These are phyloP conservation scores for Tiliacea citrago DNA, from an alignment of 2,888 invertebrate species.

Conservation along the genomic window DNA sequence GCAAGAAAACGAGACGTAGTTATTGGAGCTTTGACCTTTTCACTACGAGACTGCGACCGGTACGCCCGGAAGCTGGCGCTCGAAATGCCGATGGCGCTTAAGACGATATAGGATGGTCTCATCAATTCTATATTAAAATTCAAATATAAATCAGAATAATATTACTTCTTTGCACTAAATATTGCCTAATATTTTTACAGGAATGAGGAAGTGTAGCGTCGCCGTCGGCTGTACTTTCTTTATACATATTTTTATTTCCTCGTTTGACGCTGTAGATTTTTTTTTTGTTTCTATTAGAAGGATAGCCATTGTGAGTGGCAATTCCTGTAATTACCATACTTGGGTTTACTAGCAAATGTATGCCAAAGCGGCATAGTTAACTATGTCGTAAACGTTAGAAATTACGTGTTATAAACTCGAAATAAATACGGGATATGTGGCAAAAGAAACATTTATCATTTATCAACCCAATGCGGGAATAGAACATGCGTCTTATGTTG, in stretches of 20 bases:
- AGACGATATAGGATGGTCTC: neutral
- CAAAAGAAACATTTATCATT: neutral
- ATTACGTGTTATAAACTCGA: neutral
- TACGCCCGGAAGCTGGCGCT: neutral
- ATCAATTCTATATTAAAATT: conserved; percentile 18
- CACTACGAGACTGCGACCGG: neutral
- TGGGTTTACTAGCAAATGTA: neutral
- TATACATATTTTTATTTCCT: neutral
- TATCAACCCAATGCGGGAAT: neutral
- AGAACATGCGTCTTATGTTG: neutral
- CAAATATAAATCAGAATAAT: conserved; percentile 7
- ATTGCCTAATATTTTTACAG: conserved; percentile 7
- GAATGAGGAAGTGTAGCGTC: neutral
- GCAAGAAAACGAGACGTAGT: neutral
- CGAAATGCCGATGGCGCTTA: conserved; percentile 13
- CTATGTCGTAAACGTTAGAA: neutral
- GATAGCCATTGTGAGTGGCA: neutral
- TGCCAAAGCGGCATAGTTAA: neutral
- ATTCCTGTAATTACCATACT: neutral
- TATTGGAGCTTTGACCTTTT: conserved; percentile 31
- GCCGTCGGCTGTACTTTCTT: too few relatives aligned
- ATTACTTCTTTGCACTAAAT: neutral
- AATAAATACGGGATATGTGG: neutral
- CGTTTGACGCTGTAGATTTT: too few relatives aligned
- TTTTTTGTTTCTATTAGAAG: neutral